phyloP scores from a whole-genome alignment of 2,797 vertebrate species.

The Thalassophryne amazonica region DNA sequence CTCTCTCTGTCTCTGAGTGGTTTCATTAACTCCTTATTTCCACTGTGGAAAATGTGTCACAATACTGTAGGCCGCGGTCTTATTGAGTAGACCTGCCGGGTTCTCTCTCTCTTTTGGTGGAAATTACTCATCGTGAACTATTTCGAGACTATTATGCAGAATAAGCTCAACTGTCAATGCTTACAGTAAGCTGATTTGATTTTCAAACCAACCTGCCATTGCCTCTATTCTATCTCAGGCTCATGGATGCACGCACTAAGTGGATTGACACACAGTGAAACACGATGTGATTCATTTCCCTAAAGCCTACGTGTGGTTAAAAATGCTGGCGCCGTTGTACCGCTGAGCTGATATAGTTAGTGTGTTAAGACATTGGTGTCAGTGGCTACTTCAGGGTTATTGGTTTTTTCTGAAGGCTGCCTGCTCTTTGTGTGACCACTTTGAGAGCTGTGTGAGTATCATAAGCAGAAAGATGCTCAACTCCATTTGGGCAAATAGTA shows the following conservation, averaged over 20 bases:
- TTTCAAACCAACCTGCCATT: slow-evolving; percentile 41
- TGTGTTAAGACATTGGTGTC: neutral
- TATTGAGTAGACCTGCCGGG: slow-evolving; percentile 49
- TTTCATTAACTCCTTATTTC: slow-evolving; percentile 61
- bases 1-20: slow-evolving; percentile 24
- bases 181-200: slow-evolving; percentile 54
- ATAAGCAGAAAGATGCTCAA: too few species aligned
- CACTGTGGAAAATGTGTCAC: slow-evolving; percentile 44
- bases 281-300: slow-evolving; percentile 21
- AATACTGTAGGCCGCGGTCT: slow-evolving; percentile 43
- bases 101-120: slow-evolving; percentile 25
- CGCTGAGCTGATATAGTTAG: slow-evolving; percentile 5
- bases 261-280: slow-evolving; percentile 13
- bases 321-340: neutral
- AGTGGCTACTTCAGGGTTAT: too few species aligned
- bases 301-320: slow-evolving; percentile 8
- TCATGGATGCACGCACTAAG: slow-evolving; percentile 13
- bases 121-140: slow-evolving; percentile 57
- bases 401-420: too few species aligned
- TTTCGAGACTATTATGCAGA: slow-evolving; percentile 59
- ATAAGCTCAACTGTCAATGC: slow-evolving; percentile 51
- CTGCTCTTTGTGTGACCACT: too few species aligned
- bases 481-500: too few species aligned
- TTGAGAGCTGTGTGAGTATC: too few species aligned
- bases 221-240: slow-evolving; percentile 14